Base-by-base conservation (phyloP, 2,113 vertebrate species). In the Puma concolor region DNA sequence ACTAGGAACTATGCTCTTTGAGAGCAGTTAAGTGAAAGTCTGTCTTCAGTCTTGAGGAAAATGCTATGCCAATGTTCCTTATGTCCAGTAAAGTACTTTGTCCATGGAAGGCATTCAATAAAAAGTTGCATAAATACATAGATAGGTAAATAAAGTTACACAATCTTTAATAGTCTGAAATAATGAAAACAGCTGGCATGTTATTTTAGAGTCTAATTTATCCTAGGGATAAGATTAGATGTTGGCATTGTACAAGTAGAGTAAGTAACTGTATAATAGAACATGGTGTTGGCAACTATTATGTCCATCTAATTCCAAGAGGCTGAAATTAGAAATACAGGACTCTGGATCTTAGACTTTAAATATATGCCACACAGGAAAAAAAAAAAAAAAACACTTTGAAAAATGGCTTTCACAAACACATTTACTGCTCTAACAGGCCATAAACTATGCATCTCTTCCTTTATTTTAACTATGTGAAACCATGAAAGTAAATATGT, bases 391-490 rank as follows among this genome's bases (percentile, higher is more conserved):
- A 86, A 63, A 54, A 19, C 25, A 63, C 4, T 88, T 66, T 88
- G 80, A 95, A 54, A 21, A 89, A 82, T 31, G 27, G 21, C 7
- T 52, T 95, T 86, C 60, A 89, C 23, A 97, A 85, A 44, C 5
- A 87, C 33, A 89, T 67, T 89, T 72, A 38, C 19, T 96, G 41
- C 48, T 89, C 66, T 11, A 87, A 52, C n/a, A 83, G 44, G 41
- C 50, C 36, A 50, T 82, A 88, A 90, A 79, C 50, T 67, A 52
- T 83, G 81, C 31, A 86, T 48, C 27, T 87, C 64, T 71, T 91
- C 31, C 54, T 94, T 96, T 52, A 29, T 92, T 83, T 88, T 93
- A 94, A 88, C 36, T 54, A 67, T 48, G 86, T 95, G 63, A 97
- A 85, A 19, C 19, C 5, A 81, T 54, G 48, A 88, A 91, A 96